phyloP scores from a whole-genome alignment of 2,113 vertebrate genomes.

The Miniopterus natalensis region DNA sequence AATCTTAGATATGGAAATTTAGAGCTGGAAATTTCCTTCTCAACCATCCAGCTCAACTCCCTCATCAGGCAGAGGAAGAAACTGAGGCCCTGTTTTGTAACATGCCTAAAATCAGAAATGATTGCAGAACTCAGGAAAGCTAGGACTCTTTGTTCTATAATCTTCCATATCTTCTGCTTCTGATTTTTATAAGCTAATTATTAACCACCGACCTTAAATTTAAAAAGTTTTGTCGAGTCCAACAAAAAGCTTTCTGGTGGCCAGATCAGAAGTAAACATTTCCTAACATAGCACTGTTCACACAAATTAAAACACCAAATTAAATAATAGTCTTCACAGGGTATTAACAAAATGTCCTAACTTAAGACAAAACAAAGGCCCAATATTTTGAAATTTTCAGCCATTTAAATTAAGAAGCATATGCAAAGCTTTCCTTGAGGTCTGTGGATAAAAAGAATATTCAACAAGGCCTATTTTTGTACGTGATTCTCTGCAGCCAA shows the following conservation, averaged over 20 bases:
- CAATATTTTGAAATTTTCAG: background rate
- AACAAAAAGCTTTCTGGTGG: constrained; percentile 63
- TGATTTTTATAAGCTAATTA: constrained; percentile 49
- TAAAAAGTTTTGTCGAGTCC: constrained; percentile 64
- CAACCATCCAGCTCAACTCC: constrained; percentile 21
- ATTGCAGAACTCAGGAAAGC: background rate
- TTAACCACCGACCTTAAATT: constrained; percentile 22
- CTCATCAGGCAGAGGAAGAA: constrained; percentile 60
- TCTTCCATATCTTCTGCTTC: background rate
- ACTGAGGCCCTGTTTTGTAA: constrained; percentile 36
- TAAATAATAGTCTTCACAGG: constrained; percentile 27
- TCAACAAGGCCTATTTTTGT: constrained; percentile 72
- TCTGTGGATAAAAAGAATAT: constrained; percentile 41
- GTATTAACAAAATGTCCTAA: constrained; percentile 54
- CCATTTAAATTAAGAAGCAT: background rate
- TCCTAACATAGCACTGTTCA: constrained; percentile 17
- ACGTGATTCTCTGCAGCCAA: constrained; percentile 79
- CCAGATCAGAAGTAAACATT: constrained; percentile 55
- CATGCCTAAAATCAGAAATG: constrained; percentile 13
- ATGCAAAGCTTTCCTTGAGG: constrained; percentile 20
- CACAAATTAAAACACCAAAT: constrained; percentile 58
- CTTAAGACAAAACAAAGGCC: background rate
- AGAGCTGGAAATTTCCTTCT: constrained; percentile 65
- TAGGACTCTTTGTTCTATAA: constrained; percentile 55
- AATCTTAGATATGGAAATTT: background rate